Conservation (phyloP, 2,888 invertebrate species). For the Biston stratarius region DNA sequence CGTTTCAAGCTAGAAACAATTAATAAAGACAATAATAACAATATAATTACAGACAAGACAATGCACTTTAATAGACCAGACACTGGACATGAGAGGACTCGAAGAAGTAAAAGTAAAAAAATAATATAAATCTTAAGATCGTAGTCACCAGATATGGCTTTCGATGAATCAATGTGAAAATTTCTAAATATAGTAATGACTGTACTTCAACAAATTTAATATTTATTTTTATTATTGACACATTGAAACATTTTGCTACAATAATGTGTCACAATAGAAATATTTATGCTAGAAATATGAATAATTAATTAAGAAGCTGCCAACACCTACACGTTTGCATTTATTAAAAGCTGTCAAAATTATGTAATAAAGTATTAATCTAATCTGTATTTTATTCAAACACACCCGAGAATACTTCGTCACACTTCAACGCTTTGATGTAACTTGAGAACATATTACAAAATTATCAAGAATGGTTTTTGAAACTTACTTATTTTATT, state of each 20-base stretch:
- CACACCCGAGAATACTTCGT: constrained; percentile 6
- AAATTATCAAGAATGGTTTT: constrained; percentile 19
- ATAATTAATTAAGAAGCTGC: constrained; percentile 29
- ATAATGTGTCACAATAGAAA: constrained; percentile 24
- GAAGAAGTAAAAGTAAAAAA: too few relatives aligned
- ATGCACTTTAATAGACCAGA: too few relatives aligned
- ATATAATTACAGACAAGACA: too few relatives aligned
- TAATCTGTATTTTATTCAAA: constrained; percentile 26
- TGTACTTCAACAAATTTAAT: constrained; percentile 13
- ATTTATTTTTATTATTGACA: constrained; percentile 26
- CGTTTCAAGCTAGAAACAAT: too few relatives aligned
- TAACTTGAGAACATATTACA: constrained; percentile 29
- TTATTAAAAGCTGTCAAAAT: constrained; percentile 37
- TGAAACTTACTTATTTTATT: neutral
- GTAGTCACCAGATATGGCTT: neutral
- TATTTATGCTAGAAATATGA: constrained; percentile 19
- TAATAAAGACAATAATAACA: too few relatives aligned
- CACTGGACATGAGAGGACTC: too few relatives aligned
- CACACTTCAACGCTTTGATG: constrained; percentile 26
- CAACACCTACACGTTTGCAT: constrained; percentile 30
- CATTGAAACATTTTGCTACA: constrained; percentile 15
- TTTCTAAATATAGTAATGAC: neutral
- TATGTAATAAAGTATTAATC: constrained; percentile 21
- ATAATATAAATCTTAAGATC: neutral
- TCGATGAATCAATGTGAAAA: neutral